phyloP scores from a whole-genome alignment of 2,113 vertebrate species.

The Furnarius figulus region DNA sequence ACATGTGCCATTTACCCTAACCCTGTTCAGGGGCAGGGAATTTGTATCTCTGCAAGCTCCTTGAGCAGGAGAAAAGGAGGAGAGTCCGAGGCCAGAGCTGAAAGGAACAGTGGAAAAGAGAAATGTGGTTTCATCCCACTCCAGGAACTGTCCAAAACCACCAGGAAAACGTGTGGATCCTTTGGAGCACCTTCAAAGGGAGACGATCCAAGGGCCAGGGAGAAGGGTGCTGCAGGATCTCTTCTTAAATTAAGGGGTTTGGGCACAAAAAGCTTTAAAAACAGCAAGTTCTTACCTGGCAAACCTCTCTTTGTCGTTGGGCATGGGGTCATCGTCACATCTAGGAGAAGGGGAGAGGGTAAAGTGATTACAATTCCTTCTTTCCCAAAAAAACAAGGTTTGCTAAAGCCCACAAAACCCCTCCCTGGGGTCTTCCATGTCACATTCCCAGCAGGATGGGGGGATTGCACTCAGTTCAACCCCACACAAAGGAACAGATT shows the following conservation, averaged over 20 bases:
- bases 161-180: not conserved
- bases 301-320: constrained; percentile 93
- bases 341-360: constrained; percentile 65
- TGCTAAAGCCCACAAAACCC: not conserved
- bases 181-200: not conserved
- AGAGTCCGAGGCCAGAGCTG: not conserved
- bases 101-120: not conserved
- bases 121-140: not conserved
- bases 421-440: not conserved
- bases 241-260: fast-evolving
- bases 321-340: constrained; percentile 88
- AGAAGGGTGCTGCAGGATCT: not conserved
- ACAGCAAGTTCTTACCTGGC: constrained; percentile 83
- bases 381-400: not conserved
- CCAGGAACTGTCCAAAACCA: not conserved
- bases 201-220: fast-evolving
- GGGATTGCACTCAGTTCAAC: not conserved
- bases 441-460: fast-evolving
- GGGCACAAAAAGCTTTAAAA: not conserved
- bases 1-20: too few relatives aligned
- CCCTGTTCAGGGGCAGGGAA: too few relatives aligned
- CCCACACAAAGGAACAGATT: not conserved
- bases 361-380: fast-evolving
- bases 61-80: not conserved
- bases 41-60: not conserved